phyloP scores from a whole-genome alignment of 2,888 invertebrate genomes.

The Drosophila paucipuncta region DNA sequence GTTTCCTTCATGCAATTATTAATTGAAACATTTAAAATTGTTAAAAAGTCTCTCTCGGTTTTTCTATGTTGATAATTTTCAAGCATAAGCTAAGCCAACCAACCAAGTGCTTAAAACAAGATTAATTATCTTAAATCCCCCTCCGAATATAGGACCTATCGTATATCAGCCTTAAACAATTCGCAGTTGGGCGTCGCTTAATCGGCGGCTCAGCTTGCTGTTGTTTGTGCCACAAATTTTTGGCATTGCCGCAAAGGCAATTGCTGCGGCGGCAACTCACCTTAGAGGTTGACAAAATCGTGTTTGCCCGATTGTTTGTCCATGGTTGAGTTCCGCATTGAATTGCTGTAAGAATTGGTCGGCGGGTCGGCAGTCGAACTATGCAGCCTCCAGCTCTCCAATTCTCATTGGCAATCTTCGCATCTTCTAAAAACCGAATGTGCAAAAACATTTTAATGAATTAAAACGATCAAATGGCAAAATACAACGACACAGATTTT shows the following conservation, averaged over 20 bases:
- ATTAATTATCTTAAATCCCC: slow-evolving; percentile 13
- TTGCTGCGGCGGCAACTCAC: slow-evolving; percentile 57
- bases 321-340: slow-evolving; percentile 69
- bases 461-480: slow-evolving; percentile 60
- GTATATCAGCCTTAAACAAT: slow-evolving; percentile 11
- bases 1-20: not conserved
- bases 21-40: not conserved
- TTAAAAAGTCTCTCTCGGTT: not conserved
- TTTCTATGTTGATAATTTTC: not conserved
- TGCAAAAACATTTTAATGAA: slow-evolving; percentile 75
- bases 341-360: slow-evolving; percentile 63
- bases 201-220: slow-evolving; percentile 41
- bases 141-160: slow-evolving; percentile 17
- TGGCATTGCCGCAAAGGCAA: slow-evolving; percentile 63
- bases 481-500: slow-evolving; percentile 32
- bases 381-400: slow-evolving; percentile 41
- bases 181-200: slow-evolving; percentile 58
- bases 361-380: slow-evolving; percentile 58
- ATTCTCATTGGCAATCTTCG: slow-evolving; percentile 34
- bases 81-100: not conserved
- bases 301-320: slow-evolving; percentile 50
- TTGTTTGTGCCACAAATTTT: slow-evolving; percentile 70
- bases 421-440: slow-evolving; percentile 50
- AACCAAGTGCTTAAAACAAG: not conserved
- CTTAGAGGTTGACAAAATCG: slow-evolving; percentile 79